Percentiles rank a stretch among this genome's conserved stretches.
Evolutionary conservation across 2,113 vertebrate species (phyloP).

Genomic region (Ophthalmolycus amberensis): DNA sequence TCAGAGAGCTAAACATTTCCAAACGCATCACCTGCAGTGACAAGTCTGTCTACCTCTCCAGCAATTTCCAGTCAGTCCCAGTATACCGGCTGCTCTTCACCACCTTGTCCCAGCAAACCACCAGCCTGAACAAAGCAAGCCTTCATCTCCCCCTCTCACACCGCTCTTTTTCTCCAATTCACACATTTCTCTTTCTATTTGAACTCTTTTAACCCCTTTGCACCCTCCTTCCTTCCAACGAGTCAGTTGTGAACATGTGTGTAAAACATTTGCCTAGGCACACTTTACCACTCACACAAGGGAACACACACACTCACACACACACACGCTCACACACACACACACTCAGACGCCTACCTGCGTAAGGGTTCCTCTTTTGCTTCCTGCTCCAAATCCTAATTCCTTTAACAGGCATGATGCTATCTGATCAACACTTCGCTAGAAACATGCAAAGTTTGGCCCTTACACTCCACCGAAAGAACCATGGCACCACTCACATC

Average conservation of each 20-base stretch:
- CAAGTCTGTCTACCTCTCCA: background rate
- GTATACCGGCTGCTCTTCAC: conserved; percentile 18
- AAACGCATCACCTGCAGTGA: conserved; percentile 45
- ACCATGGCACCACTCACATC: conserved; percentile 10
- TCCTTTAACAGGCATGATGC: conserved; percentile 71
- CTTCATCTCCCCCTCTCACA: conserved; percentile 14
- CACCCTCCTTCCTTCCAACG: conserved; percentile 6
- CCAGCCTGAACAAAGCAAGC: conserved; percentile 46
- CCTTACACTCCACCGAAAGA: background rate
- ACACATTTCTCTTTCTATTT: conserved; percentile 53
- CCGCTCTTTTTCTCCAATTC: conserved; percentile 35
- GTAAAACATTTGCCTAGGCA: conserved; percentile 1
- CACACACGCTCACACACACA: conserved; percentile 3
- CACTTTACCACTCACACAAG: background rate
- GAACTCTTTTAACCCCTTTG: background rate
- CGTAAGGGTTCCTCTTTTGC: conserved; percentile 54
- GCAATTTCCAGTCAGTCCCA: conserved; percentile 37
- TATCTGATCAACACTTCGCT: conserved; percentile 11
- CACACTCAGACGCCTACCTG: conserved; percentile 53
- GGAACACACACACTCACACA: conserved; percentile 1
- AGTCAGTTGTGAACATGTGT: conserved; percentile 23
- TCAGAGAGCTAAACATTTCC: background rate
- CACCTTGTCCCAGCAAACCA: conserved; percentile 13
- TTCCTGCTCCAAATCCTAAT: conserved; percentile 64
- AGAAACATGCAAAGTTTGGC: background rate